Evolutionary conservation across 2,113 vertebrate species (phyloP).

Genomic region (Murina feae): DNA sequence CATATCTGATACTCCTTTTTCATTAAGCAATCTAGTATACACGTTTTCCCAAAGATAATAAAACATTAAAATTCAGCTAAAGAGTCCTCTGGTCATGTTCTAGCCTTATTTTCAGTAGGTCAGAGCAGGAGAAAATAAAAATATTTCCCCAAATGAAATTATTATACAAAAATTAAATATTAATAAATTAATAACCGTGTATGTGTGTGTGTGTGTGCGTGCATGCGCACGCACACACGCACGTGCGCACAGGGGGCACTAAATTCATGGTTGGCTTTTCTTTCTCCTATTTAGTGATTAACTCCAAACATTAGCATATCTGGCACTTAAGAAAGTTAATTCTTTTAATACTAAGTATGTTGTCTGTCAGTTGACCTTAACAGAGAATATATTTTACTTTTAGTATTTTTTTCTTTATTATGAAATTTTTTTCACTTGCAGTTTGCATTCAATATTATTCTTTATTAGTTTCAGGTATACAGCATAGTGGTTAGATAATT

Average conservation of each 20-base stretch:
- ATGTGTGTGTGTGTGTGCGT: not conserved
- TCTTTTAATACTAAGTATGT: not conserved
- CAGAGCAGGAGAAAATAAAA: slow-evolving; percentile 13
- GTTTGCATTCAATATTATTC: not conserved
- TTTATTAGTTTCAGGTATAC: not conserved
- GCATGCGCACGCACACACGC: too few relatives aligned
- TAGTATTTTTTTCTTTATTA: not conserved
- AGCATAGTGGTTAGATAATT: not conserved
- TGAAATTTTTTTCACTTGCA: not conserved
- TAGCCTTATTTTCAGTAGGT: slow-evolving; percentile 4
- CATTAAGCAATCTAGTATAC: not conserved
- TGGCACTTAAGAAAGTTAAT: not conserved
- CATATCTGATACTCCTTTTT: not conserved
- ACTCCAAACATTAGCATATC: not conserved
- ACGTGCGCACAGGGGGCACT: not conserved
- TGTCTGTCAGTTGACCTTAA: slow-evolving; percentile 19
- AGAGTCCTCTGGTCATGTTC: not conserved
- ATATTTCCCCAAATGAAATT: not conserved
- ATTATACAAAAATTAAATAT: not conserved
- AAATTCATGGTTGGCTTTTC: not conserved
- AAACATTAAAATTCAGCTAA: slow-evolving; percentile 32
- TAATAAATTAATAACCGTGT: not conserved
- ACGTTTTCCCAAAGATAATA: not conserved
- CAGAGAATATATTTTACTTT: not conserved
- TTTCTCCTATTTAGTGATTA: not conserved